phyloP scores from a whole-genome alignment of 2,797 vertebrate genomes.

The Melanotaenia parkinsoni region DNA sequence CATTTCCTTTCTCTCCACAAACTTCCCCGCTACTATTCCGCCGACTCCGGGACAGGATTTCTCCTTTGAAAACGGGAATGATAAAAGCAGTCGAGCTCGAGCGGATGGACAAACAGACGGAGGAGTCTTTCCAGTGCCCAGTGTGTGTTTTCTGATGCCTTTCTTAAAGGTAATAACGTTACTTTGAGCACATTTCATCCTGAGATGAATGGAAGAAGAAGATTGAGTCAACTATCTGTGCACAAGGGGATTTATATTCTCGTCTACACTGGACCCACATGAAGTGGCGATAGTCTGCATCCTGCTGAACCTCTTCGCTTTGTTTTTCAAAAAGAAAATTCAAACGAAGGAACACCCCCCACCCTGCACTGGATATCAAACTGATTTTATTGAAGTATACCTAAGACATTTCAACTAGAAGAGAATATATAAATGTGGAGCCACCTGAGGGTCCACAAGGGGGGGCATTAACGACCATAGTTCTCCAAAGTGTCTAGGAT shows the following conservation, averaged over 20 bases:
- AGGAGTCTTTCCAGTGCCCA: constrained; percentile 15
- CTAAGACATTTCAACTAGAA: not conserved
- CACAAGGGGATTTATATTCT: constrained; percentile 46
- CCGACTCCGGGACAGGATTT: constrained; percentile 47
- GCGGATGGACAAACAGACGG: constrained; percentile 52
- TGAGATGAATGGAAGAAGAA: constrained; percentile 68
- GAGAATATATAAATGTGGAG: constrained; percentile 69
- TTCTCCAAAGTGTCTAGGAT: constrained; percentile 57
- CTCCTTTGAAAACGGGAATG: constrained; percentile 57
- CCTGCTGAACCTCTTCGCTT: constrained; percentile 54
- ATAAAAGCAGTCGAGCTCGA: constrained; percentile 55
- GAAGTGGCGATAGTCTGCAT: constrained; percentile 49
- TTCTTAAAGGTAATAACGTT: constrained; percentile 5
- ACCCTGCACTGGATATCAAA: constrained; percentile 20
- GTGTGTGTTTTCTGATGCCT: constrained; percentile 17
- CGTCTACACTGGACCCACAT: constrained; percentile 71
- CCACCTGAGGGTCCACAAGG: constrained; percentile 72
- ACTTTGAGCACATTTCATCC: constrained; percentile 9
- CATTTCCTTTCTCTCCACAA: constrained; percentile 19
- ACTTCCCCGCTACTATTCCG: constrained; percentile 60
- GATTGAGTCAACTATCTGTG: constrained; percentile 46
- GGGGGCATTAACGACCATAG: constrained; percentile 67
- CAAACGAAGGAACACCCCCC: constrained; percentile 14
- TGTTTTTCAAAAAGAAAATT: constrained; percentile 28
- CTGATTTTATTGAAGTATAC: not conserved